A percentile compares a stretch with the other conserved stretches of the same genome.
phyloP scores from a whole-genome alignment of 2,888 invertebrate genomes.

The Lottia gigantea region DNA sequence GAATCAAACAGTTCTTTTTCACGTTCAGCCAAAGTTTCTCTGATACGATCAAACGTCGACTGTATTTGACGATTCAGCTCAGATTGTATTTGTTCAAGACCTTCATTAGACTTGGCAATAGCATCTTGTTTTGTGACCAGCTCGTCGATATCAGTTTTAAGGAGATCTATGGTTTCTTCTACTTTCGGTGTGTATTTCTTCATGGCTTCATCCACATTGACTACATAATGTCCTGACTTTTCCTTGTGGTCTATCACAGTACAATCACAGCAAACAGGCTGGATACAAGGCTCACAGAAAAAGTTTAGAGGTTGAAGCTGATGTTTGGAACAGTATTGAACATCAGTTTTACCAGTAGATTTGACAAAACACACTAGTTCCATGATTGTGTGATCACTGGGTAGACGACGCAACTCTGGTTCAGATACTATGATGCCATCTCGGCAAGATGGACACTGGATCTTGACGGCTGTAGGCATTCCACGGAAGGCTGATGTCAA shows the following conservation, averaged over 20 bases:
- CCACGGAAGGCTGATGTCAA: conserved; percentile 50
- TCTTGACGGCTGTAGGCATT: conserved; percentile 60
- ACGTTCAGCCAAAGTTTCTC: conserved; percentile 52
- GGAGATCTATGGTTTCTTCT: conserved; percentile 50
- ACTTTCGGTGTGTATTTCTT: conserved; percentile 58
- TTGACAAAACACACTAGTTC: conserved; percentile 56
- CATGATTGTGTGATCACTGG: conserved; percentile 60
- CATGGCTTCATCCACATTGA: conserved; percentile 60
- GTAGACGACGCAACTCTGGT: conserved; percentile 54
- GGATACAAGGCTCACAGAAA: conserved; percentile 62
- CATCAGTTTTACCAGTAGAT: conserved; percentile 50
- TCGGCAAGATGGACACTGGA: conserved; percentile 58
- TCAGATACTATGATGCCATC: conserved; percentile 55
- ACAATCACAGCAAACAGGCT: conserved; percentile 61
- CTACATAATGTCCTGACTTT: conserved; percentile 52
- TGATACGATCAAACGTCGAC: conserved; percentile 52
- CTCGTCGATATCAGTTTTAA: conserved; percentile 41
- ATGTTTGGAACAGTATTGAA: conserved; percentile 57
- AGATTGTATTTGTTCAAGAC: conserved; percentile 53
- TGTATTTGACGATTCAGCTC: conserved; percentile 55
- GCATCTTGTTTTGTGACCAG: conserved; percentile 48
- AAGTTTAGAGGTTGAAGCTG: conserved; percentile 62
- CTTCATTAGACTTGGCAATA: conserved; percentile 49
- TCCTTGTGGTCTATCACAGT: conserved; percentile 62
- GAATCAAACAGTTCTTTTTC: conserved; percentile 54